Evolutionary conservation across 2,888 invertebrate species (phyloP).

Genomic region (Campopleginae sp.): DNA sequence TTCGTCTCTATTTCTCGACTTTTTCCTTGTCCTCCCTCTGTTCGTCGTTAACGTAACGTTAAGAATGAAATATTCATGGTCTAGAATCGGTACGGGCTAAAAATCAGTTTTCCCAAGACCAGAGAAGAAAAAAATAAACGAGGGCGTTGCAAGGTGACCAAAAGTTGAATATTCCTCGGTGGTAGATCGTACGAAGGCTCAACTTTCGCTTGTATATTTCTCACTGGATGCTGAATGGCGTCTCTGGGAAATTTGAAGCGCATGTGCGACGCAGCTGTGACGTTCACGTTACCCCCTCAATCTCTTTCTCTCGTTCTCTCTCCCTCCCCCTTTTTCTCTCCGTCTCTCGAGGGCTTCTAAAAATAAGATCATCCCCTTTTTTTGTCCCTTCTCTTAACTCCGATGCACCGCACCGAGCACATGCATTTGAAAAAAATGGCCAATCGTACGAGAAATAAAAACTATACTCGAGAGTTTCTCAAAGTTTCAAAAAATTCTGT

Average conservation of each 20-base stretch:
- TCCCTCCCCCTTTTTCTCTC: constrained; percentile 36
- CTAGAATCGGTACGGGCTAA: constrained; percentile 58
- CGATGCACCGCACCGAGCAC: constrained; percentile 34
- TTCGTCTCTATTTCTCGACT: constrained; percentile 4
- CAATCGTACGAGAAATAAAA: constrained; percentile 27
- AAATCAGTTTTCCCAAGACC: constrained; percentile 49
- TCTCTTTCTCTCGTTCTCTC: constrained; percentile 31
- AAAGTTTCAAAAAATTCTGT: neutral
- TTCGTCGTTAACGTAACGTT: constrained; percentile 68
- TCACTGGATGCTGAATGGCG: constrained; percentile 74
- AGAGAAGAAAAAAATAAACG: constrained; percentile 32
- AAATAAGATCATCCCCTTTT: constrained; percentile 75
- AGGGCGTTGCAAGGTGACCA: constrained; percentile 54
- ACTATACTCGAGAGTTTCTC: neutral
- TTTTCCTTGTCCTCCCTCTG: constrained; percentile 13
- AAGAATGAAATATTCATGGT: constrained; percentile 76
- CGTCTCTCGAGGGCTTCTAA: constrained; percentile 74
- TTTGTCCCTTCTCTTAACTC: constrained; percentile 11
- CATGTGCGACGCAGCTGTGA: constrained; percentile 80
- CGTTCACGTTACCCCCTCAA: constrained; percentile 68
- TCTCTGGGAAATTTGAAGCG: constrained; percentile 71
- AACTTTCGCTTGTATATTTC: constrained; percentile 46
- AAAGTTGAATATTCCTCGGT: constrained; percentile 55
- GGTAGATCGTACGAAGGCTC: constrained; percentile 33
- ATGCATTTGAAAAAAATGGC: constrained; percentile 40